Conservation (phyloP, 2,888 invertebrate species). For the Pogonocherus hispidulus region DNA sequence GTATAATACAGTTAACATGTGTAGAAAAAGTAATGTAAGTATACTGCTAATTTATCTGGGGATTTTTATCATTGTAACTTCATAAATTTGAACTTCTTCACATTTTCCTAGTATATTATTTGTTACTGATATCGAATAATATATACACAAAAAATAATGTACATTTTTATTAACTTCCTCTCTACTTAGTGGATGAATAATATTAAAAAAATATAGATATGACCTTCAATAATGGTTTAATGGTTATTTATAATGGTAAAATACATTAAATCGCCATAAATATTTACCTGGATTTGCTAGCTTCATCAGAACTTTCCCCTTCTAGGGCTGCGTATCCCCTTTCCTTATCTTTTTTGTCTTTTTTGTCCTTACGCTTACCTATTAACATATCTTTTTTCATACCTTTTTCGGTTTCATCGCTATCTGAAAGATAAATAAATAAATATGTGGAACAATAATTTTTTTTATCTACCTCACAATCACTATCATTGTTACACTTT, state of each 20-base stretch:
- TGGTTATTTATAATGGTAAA: no score
- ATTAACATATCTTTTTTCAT: constrained; percentile 84
- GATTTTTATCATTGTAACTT: not conserved
- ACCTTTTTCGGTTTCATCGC: constrained; percentile 85
- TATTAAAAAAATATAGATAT: not conserved
- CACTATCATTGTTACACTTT: constrained; percentile 82
- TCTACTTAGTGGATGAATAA: not conserved
- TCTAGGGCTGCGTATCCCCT: constrained; percentile 93
- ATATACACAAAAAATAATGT: not conserved
- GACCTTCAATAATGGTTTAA: not conserved
- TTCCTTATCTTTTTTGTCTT: constrained; percentile 88
- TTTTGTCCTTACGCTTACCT: constrained; percentile 87
- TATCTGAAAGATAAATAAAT: constrained; percentile 72
- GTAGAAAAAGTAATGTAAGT: not conserved
- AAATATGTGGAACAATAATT: not conserved
- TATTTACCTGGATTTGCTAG: constrained; percentile 65
- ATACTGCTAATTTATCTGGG: no score
- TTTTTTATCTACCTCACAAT: constrained; percentile 71
- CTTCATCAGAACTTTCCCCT: constrained; percentile 94
- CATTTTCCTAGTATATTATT: not conserved
- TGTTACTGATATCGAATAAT: no score
- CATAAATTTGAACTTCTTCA: not conserved
- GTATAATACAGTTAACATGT: not conserved
- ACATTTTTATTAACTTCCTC: not conserved
- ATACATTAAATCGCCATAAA: no score